Percentiles rank a stretch among this genome's conserved stretches.
Evolutionary conservation across 2,888 invertebrate species (phyloP).

Genomic region (Leucozona laternaria): DNA sequence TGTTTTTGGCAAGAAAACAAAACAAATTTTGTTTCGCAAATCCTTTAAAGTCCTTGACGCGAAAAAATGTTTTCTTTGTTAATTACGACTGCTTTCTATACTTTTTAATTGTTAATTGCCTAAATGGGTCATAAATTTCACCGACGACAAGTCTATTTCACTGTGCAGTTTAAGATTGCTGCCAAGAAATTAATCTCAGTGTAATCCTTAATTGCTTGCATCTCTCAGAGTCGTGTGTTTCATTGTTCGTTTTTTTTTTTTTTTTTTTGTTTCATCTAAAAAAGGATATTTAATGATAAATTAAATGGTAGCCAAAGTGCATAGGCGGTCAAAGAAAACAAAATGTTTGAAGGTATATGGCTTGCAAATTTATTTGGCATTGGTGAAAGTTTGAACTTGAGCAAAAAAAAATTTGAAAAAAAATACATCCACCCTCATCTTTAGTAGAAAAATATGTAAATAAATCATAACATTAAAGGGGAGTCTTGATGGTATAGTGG

Average conservation of each 20-base stretch:
- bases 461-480: slow-evolving; percentile 76
- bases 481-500: slow-evolving; percentile 7
- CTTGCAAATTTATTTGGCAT: slow-evolving; percentile 36
- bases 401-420: neutral
- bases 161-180: slow-evolving; percentile 53
- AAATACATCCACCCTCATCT: slow-evolving; percentile 59
- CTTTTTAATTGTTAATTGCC: slow-evolving; percentile 74
- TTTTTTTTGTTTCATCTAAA: neutral
- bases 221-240: slow-evolving; percentile 23
- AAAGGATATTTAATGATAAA: slow-evolving; percentile 52
- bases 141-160: slow-evolving; percentile 55
- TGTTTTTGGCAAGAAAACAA: slow-evolving; percentile 33
- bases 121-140: slow-evolving; percentile 71
- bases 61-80: slow-evolving; percentile 60
- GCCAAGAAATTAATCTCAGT: slow-evolving; percentile 74
- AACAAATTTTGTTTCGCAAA: slow-evolving; percentile 39
- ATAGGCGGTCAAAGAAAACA: slow-evolving; percentile 64
- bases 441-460: slow-evolving; percentile 77
- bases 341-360: slow-evolving; percentile 2
- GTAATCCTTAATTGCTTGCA: slow-evolving; percentile 74
- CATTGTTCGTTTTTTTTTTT: neutral
- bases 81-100: slow-evolving; percentile 63
- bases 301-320: slow-evolving; percentile 71
- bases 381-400: slow-evolving; percentile 44
- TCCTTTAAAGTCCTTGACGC: slow-evolving; percentile 60